Percentiles rank a stretch among this genome's conserved stretches.
Evolutionary conservation across 2,888 invertebrate genomes (phyloP).

Genomic region (Polyommatus iphigenia): DNA sequence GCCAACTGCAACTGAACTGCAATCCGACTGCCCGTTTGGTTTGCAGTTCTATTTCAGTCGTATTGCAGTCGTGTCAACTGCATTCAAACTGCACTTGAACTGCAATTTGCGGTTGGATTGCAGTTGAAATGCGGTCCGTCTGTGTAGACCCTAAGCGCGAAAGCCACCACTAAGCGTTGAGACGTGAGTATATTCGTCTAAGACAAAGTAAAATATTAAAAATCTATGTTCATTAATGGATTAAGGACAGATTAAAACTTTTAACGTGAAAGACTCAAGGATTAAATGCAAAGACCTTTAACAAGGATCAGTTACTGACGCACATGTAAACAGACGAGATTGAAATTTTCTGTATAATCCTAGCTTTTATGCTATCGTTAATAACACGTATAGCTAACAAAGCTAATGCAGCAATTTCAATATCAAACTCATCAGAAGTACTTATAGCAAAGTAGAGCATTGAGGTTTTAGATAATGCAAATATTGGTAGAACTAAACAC

Average conservation of each 20-base stretch:
- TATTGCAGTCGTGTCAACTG: too few relatives aligned
- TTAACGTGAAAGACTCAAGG: not conserved
- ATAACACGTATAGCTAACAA: not conserved
- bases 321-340: not conserved
- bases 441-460: not conserved
- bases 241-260: not conserved
- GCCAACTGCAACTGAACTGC: too few relatives aligned
- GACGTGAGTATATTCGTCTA: not conserved
- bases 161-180: not conserved
- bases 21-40: too few relatives aligned
- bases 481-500: constrained; percentile 19
- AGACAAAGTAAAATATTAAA: not conserved
- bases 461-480: constrained; percentile 13
- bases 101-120: too few relatives aligned
- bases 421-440: not conserved
- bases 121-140: too few relatives aligned
- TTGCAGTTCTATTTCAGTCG: too few relatives aligned
- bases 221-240: not conserved
- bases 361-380: not conserved
- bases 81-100: too few relatives aligned
- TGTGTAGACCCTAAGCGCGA: too few relatives aligned
- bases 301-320: not conserved
- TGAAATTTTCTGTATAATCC: not conserved
- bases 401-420: not conserved
- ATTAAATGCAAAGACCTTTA: not conserved